A percentile compares a stretch with the other conserved stretches of the same genome.
phyloP scores from a whole-genome alignment of 2,113 vertebrate species.

The Orthonyx spaldingii region DNA sequence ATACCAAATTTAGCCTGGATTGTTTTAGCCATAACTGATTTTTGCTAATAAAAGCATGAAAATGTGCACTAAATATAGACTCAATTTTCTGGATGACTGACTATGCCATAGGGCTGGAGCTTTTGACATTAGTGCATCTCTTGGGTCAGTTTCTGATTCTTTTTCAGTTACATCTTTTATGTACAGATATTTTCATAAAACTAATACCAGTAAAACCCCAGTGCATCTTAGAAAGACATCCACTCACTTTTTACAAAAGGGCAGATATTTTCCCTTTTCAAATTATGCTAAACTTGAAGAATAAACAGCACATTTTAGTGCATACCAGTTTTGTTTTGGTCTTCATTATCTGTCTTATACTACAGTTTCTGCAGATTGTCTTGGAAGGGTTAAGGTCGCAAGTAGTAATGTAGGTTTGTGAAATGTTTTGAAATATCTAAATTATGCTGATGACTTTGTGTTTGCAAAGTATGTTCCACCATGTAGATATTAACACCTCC shows the following conservation, averaged over 20 bases:
- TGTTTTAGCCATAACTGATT: neutral
- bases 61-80: constrained; percentile 41
- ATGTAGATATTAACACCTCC: neutral
- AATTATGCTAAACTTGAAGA: neutral
- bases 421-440: constrained; percentile 27
- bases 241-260: neutral
- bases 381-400: neutral
- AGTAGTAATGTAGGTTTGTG: neutral
- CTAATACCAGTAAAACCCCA: neutral
- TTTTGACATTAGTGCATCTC: neutral
- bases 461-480: neutral
- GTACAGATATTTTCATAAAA: neutral
- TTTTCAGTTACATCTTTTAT: neutral
- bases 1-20: constrained; percentile 8
- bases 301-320: neutral
- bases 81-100: constrained; percentile 43
- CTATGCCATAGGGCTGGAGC: constrained; percentile 20
- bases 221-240: neutral
- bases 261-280: neutral
- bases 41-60: constrained; percentile 53
- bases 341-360: neutral
- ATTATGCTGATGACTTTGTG: neutral
- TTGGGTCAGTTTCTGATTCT: neutral
- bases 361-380: neutral
- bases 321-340: neutral